Conservation (phyloP, 2,797 vertebrate genomes). For the Peromyscus nudipes region DNA sequence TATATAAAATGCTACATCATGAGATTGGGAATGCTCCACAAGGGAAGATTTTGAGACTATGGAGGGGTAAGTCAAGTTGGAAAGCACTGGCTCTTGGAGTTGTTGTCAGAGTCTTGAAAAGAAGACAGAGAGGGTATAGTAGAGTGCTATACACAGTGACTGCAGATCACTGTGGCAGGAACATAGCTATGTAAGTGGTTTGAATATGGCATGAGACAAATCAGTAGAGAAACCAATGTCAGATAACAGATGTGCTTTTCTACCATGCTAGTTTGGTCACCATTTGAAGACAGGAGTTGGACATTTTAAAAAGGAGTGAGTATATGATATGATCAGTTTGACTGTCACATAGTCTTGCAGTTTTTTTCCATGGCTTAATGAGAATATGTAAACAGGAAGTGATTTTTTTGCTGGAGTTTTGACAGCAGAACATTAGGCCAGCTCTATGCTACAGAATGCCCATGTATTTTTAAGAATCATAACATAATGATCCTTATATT, state of each 20-base stretch:
- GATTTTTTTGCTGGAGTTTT: not conserved
- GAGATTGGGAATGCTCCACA: not conserved
- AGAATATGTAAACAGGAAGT: not conserved
- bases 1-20: not conserved
- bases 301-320: not conserved
- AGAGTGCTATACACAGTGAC: not conserved
- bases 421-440: not conserved
- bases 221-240: not conserved
- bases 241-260: not conserved
- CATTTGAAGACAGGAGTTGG: not conserved
- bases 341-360: not conserved
- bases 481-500: not conserved
- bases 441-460: not conserved
- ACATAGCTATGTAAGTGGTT: not conserved
- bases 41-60: not conserved
- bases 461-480: not conserved
- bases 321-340: not conserved
- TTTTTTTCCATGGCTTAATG: not conserved
- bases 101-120: not conserved
- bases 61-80: not conserved
- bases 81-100: not conserved
- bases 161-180: not conserved
- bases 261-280: not conserved
- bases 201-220: not conserved
- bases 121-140: not conserved